Base-by-base conservation (phyloP, 92 coral and sea anemone genomes). In the Actinostola sp. region DNA sequence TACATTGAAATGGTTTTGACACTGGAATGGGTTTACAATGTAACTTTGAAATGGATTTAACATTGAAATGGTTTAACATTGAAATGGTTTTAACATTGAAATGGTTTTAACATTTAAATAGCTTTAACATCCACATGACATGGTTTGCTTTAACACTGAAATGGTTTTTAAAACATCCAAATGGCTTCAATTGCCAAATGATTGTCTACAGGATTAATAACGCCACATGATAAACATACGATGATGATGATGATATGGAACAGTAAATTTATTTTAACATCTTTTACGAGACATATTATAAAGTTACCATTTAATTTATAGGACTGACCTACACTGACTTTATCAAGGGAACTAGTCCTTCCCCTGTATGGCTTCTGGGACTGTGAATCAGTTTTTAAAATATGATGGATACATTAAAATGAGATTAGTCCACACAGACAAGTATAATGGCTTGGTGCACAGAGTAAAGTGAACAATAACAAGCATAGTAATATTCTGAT, bases 311-410 rank as follows among this genome's bases (percentile, higher is more conserved):
- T n/a, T n/a, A n/a, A n/a, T n/a, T n/a, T n/a, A 42, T 16, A 46
- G 16, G 58, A 68, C 74, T 68, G 63, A 68, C 74, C 74, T 68
- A 68, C 21, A 50, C 15, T 50, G 62, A 51, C 74, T 19, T 34
- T 30, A 51, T 46, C 31, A 8, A 68, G 74, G 61, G 58, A 12
- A n/a, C 58, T 68, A 51, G 48, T 19, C 49, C 38, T 68, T 51
- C 45, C 23, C 74, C 33, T 50, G 13, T 21, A 56, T 50, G 33
- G 32, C 74, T 28, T 68, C 61, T 11, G 58, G 42, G 52, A 34
- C 74, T 50, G 74, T 28, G 28, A 68, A 50, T 17, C 48, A 68
- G 74, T 28, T 57, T 30, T 19, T 57, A 57, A 30, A 57, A 57
- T 30, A 57, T 27, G 33, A 57, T 57, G 39, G 63, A 57, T 25